phyloP scores from a whole-genome alignment of 2,113 vertebrate genomes.

The Zosterops borbonicus region DNA sequence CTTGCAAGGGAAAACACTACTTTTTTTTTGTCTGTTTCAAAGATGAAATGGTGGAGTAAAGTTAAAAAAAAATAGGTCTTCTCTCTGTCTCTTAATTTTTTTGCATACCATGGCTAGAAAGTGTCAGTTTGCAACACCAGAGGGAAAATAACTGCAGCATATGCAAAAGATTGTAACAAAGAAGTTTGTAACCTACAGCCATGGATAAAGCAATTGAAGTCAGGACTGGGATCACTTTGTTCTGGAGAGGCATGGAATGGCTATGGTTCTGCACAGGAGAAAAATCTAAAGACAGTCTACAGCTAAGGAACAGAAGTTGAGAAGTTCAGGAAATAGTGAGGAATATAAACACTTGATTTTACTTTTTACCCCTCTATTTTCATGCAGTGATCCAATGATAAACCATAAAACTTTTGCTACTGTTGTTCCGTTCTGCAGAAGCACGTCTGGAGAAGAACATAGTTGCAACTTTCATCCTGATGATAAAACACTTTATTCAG shows the following conservation, averaged over 20 bases:
- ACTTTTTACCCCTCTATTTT: not conserved
- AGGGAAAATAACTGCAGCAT: not conserved
- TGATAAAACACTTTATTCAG: slow-evolving; percentile 94
- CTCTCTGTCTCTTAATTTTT: not conserved
- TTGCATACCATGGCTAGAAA: not conserved
- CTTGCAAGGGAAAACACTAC: not conserved
- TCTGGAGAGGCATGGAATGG: not conserved
- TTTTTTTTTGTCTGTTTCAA: not conserved
- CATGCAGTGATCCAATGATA: not conserved
- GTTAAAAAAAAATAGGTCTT: not conserved
- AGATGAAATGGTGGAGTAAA: not conserved
- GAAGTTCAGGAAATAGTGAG: not conserved
- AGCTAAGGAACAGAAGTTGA: not conserved
- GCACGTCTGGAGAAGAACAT: slow-evolving; percentile 93
- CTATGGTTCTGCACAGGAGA: not conserved
- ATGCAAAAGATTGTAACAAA: not conserved
- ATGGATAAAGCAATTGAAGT: not conserved
- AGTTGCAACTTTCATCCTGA: slow-evolving; percentile 90
- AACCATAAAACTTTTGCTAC: not conserved
- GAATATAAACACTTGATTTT: not conserved
- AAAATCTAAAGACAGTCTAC: not conserved
- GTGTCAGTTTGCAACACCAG: not conserved
- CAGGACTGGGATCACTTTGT: not conserved
- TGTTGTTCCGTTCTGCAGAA: slow-evolving; percentile 76
- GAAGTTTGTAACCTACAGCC: not conserved